Evolutionary conservation across 2,113 vertebrate genomes (phyloP), one percentile per base, ranked within the genome.

Genomic region (Brienomyrus brachyistius): DNA sequence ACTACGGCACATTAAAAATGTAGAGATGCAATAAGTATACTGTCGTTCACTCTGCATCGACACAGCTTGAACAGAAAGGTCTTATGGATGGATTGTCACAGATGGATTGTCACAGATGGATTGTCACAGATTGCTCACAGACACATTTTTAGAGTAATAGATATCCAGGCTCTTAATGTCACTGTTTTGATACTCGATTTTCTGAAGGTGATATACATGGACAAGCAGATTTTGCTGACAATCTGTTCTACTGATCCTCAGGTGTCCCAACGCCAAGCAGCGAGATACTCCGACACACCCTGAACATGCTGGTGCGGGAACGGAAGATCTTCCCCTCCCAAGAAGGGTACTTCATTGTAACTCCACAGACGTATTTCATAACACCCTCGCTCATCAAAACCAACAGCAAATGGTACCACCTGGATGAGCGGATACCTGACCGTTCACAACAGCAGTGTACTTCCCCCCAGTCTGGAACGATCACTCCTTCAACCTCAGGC

Each of bases 281-380:
- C 91, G 98, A 99, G 94, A 97, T 99, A 91, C 96, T 99, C 86
- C 97, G 97, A 83, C 98, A 99, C 92, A 99, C 98, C 0, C 96
- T 99, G 88, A 98, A 97, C 94, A 98, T 98, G 94, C 96, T 99
- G 94, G 98, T 99, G 47, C 97, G 97, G 93, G 98, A 99, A 94
- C 96, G 98, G 90, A 99, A 99, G 93, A 99, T 99, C 94, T 99
- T 99, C 92, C 98, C 98, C 2, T 98, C 98, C 86, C 95, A 97
- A 0, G 98, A 99, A 77, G 98, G 98, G 92, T 99, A 99, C 93
- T 99, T 99, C 94, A 99, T 99, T 74, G 98, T 99, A 88, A 99
- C 98, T 21, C 98, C 98, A 0, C 98, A 99, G 95, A 99, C 98
- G n/a, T 99, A 99, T 91, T 99, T 99, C 92, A 99, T 99, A 91